phyloP scores from a whole-genome alignment of 2,797 vertebrate species.

The Acipenser oxyrinchus region DNA sequence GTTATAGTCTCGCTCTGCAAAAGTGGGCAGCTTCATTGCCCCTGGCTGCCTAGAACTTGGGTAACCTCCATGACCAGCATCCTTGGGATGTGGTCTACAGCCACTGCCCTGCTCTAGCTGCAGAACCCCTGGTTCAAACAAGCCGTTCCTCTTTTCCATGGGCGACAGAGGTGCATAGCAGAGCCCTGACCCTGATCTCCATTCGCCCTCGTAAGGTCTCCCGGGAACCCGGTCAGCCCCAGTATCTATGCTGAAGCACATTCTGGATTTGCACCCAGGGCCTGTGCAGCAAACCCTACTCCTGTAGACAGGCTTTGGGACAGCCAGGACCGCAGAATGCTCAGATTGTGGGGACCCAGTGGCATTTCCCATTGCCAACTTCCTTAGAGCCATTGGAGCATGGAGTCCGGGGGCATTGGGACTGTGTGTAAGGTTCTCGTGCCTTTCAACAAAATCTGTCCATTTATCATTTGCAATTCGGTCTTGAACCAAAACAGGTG shows the following conservation, averaged over 20 bases:
- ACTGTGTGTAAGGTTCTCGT: conserved; percentile 26
- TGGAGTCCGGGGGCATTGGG: conserved; percentile 28
- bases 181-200: conserved; percentile 29
- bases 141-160: conserved; percentile 38
- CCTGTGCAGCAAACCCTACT: conserved; percentile 62
- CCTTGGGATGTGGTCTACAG: conserved; percentile 29
- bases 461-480: conserved; percentile 46
- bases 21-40: conserved; percentile 29
- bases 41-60: conserved; percentile 31
- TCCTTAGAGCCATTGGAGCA: conserved; percentile 31
- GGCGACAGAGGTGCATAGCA: conserved; percentile 35
- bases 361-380: conserved; percentile 30
- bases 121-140: conserved; percentile 44
- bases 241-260: conserved; percentile 43
- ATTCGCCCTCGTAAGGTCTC: conserved; percentile 47
- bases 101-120: conserved; percentile 40
- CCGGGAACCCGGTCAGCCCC: conserved; percentile 35
- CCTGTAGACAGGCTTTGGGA: conserved; percentile 77
- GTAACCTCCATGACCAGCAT: conserved; percentile 35
- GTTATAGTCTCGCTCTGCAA: conserved; percentile 50
- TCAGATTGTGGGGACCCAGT: conserved; percentile 32
- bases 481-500: conserved; percentile 36
- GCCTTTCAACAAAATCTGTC: conserved; percentile 41
- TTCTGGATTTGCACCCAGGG: conserved; percentile 49
- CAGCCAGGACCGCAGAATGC: conserved; percentile 49